Evolutionary conservation across 2,113 vertebrate genomes (phyloP).

Genomic region (Rhynchopsitta pachyrhyncha): DNA sequence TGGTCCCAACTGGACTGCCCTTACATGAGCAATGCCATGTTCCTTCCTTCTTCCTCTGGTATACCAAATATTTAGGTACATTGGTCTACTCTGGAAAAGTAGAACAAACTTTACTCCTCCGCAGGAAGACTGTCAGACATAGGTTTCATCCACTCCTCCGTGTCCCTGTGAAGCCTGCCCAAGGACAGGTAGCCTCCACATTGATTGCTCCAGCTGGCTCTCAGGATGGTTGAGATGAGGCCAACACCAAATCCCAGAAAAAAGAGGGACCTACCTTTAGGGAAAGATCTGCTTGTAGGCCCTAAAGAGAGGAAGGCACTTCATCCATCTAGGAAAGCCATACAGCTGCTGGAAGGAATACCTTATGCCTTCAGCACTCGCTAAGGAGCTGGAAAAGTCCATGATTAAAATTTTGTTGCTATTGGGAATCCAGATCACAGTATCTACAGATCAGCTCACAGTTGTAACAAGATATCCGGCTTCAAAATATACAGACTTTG

Average conservation of each 20-base stretch:
- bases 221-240: neutral
- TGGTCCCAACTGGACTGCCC: neutral
- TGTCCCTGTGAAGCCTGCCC: neutral
- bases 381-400: neutral
- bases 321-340: neutral
- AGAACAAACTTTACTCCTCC: neutral
- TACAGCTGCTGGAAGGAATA: neutral
- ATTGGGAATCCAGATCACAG: neutral
- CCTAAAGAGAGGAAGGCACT: neutral
- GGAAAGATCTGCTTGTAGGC: neutral
- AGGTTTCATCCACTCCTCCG: neutral
- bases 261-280: neutral
- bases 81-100: neutral
- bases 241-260: neutral
- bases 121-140: neutral
- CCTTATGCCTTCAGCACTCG: neutral
- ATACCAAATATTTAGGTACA: neutral
- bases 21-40: neutral
- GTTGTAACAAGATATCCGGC: neutral
- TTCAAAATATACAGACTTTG: neutral
- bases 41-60: neutral
- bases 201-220: neutral
- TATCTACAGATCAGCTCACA: neutral
- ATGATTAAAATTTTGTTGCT: neutral
- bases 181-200: neutral